Evolutionary conservation across 2,113 vertebrate genomes (phyloP).

Genomic region (Coreoperca whiteheadi): DNA sequence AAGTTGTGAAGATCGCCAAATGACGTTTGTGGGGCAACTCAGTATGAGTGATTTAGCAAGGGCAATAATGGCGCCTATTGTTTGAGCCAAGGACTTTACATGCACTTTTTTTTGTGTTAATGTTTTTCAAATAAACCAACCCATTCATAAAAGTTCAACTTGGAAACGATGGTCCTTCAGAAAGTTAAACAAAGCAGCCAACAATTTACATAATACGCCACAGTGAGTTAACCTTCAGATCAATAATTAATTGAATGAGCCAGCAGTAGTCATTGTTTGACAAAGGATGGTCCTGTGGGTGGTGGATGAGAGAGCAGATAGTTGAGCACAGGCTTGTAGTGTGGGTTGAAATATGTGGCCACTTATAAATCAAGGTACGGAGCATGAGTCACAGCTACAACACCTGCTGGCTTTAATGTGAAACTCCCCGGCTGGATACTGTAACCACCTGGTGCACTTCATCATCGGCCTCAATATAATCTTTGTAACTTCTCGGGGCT

Average conservation of each 20-base stretch:
- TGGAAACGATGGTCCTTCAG: neutral
- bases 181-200: neutral
- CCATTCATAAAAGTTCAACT: neutral
- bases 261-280: constrained; percentile 2
- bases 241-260: constrained; percentile 41
- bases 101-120: neutral
- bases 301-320: constrained; percentile 3
- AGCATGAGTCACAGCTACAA: constrained; percentile 47
- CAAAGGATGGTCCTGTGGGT: constrained; percentile 9
- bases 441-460: constrained; percentile 38
- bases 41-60: neutral
- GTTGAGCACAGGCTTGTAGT: neutral
- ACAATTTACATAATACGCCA: neutral
- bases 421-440: constrained; percentile 28
- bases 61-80: neutral
- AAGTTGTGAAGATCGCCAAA: constrained; percentile 17
- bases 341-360: constrained; percentile 7
- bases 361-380: constrained; percentile 24
- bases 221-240: constrained; percentile 4
- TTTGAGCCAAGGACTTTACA: neutral
- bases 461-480: constrained; percentile 26
- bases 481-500: neutral
- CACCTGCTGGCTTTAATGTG: constrained; percentile 51
- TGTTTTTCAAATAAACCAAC: neutral
- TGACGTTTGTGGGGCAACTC: neutral